Evolutionary conservation across 2,113 vertebrate genomes (phyloP), one percentile per base, ranked within the genome.

Genomic region (Corynorhinus townsendii): DNA sequence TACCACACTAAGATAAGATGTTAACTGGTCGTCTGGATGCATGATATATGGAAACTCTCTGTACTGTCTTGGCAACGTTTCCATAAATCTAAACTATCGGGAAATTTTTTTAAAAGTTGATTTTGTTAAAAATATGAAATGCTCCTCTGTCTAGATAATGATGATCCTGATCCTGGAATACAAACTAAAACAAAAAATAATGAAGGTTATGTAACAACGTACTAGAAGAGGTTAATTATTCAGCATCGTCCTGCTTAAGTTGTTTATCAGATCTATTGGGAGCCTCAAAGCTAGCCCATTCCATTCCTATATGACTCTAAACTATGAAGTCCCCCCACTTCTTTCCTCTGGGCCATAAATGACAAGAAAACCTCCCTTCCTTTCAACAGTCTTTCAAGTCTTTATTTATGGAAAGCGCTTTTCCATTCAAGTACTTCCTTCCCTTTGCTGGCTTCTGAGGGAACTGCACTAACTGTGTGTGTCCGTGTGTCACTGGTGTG

Each of bases 11-110:
- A 24, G 7, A 1, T 6, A 12, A 35, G 47, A 35, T 2, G 1
- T 3, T 38, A 28, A 22, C 4, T 1, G 20, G 38, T 16, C 26
- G 0, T 2, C 19, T 6, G 3, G 20, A 10, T 0, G 1, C 28
- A 14, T 3, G 4, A 12, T 4, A 1, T 12, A 54, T 0, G 10
- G 59, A 40, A 19, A 40, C 56, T 0, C 16, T 26, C 43, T 2
- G 1, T 12, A 10, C 35, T 24, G 10, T 86, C 80, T 38, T 9
- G 12, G 30, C 38, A 40, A 33, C 84, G 20, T 30, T 3, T 28
- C 64, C 28, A 0, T 7, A 16, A 1, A 71, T 49, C 33, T 73
- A 90, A 66, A 30, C 17, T 14, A 38, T 0, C 9, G 20, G 6
- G 35, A 86, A 38, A 5, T 33, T 62, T 56, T 73, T 35, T 9